A percentile compares a stretch with the other conserved stretches of the same genome.
Evolutionary conservation across 2,797 vertebrate species (phyloP).

Genomic region (Halcyon chelicuti): DNA sequence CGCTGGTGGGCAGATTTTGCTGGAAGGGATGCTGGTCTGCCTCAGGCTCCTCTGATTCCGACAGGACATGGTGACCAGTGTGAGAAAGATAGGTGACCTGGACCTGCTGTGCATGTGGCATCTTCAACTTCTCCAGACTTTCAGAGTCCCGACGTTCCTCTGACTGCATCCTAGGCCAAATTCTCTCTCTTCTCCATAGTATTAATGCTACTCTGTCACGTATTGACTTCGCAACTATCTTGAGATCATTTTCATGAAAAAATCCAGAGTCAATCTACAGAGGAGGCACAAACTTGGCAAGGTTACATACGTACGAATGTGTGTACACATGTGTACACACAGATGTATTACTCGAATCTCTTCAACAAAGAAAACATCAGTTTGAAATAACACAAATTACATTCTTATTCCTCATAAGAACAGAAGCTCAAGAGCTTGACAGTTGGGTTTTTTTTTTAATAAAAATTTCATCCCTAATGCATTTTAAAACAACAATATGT

Average conservation of each 20-base stretch:
- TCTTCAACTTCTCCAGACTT: conserved; percentile 72
- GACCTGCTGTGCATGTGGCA: conserved; percentile 74
- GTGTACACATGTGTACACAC: fast-evolving
- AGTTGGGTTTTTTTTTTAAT: background rate
- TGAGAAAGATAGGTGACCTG: conserved; percentile 80
- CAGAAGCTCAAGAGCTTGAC: background rate
- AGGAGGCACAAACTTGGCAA: conserved; percentile 20
- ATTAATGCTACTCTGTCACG: conserved; percentile 92
- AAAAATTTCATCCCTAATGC: background rate
- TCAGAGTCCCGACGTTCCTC: conserved; percentile 74
- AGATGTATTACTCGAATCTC: background rate
- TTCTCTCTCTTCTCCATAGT: conserved; percentile 92
- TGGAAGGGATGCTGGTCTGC: conserved; percentile 86
- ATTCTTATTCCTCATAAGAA: background rate
- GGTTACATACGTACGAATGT: fast-evolving
- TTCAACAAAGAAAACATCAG: background rate
- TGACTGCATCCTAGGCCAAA: conserved; percentile 79
- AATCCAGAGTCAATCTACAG: conserved; percentile 93
- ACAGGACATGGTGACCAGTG: conserved; percentile 75
- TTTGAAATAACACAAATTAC: background rate
- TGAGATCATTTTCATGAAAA: conserved; percentile 93
- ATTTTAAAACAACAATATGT: background rate
- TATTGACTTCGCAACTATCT: conserved; percentile 95
- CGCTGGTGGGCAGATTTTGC: conserved; percentile 84
- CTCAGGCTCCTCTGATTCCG: conserved; percentile 88